A percentile compares a stretch with the other conserved stretches of the same genome.
Conservation (phyloP, 2,797 vertebrate genomes). For the Diceros bicornis region DNA sequence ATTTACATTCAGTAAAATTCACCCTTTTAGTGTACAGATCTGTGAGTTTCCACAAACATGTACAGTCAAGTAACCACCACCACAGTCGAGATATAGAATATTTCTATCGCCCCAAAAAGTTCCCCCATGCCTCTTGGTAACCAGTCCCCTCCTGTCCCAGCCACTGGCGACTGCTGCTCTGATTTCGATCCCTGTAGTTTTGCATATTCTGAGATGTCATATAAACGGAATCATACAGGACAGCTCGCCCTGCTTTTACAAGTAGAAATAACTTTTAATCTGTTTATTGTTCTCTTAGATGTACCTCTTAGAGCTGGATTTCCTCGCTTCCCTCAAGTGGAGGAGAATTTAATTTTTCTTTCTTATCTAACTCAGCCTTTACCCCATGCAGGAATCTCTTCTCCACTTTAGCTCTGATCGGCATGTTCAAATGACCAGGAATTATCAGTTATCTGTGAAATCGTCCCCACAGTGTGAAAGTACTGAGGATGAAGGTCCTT, state of each 20-base stretch:
- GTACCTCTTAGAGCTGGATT: not conserved
- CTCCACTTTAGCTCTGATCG: rapidly evolving
- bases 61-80: not conserved
- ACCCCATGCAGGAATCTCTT: not conserved
- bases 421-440: not conserved
- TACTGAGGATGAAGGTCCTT: not conserved
- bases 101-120: not conserved
- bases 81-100: not conserved
- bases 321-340: not conserved
- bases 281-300: not conserved
- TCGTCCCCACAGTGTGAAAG: not conserved
- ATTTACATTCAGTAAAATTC: not conserved
- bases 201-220: not conserved
- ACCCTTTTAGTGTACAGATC: not conserved
- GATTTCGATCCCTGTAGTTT: not conserved
- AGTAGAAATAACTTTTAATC: not conserved
- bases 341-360: not conserved
- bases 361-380: not conserved
- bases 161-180: not conserved
- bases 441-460: slow-evolving; percentile 17
- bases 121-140: not conserved
- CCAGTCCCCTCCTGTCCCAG: too few species aligned
- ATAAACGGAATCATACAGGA: rapidly evolving
- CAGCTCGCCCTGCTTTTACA: not conserved
- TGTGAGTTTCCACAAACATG: not conserved